These are phyloP conservation scores for Minunthozetes semirufus DNA, from an alignment of 2,888 invertebrate species.

Conservation along the genomic window DNA sequence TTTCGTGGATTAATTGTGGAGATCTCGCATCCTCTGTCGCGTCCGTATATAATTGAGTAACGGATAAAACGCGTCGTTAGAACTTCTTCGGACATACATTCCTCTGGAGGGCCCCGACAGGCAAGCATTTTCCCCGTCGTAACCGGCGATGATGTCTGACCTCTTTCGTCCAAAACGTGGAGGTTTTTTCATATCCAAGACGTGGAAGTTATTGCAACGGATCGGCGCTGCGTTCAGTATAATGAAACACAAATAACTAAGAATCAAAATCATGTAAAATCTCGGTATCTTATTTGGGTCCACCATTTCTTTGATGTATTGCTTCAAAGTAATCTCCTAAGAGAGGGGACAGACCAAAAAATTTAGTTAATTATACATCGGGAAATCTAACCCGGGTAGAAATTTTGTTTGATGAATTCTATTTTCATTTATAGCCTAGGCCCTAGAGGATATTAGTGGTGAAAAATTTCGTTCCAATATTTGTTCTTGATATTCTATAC, in stretches of 20 bases:
- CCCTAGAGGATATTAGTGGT: too few relatives aligned
- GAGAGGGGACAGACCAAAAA: too few relatives aligned
- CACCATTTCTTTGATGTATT: not conserved
- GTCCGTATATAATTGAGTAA: not conserved
- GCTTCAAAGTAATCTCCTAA: too few relatives aligned
- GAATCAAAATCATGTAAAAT: not conserved
- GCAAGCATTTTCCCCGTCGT: not conserved
- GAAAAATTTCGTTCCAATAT: too few relatives aligned
- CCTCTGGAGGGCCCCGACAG: not conserved
- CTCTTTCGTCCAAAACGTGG: slow-evolving; percentile 9
- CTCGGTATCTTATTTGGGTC: not conserved
- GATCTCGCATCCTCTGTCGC: not conserved
- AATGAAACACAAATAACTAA: not conserved
- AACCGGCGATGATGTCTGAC: not conserved
- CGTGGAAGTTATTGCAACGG: not conserved
- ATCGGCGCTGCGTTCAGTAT: not conserved
- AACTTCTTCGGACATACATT: not conserved
- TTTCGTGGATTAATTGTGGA: not conserved
- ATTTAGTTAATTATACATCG: too few relatives aligned
- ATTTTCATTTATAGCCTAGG: too few relatives aligned
- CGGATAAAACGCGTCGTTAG: not conserved
- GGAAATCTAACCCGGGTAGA: too few relatives aligned
- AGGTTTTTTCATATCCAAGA: slow-evolving; percentile 18
- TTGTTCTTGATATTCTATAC: too few relatives aligned
- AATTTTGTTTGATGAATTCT: too few relatives aligned